phyloP scores from a whole-genome alignment of 2,888 invertebrate genomes.

The Andrena dorsata region DNA sequence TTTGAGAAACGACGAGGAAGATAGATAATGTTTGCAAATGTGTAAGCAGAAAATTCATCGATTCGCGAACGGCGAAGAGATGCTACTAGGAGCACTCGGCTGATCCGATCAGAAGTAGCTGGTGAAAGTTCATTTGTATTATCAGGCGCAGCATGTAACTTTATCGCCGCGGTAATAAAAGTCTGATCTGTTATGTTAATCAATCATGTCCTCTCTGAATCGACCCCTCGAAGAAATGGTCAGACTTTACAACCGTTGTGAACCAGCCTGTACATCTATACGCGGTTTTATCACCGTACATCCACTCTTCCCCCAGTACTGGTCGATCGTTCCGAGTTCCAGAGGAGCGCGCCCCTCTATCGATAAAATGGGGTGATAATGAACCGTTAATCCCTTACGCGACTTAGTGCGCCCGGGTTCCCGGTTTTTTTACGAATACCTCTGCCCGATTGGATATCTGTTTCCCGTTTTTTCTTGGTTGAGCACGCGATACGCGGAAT shows the following conservation, averaged over 20 bases:
- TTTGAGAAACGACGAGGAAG: too few relatives aligned
- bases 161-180: background rate
- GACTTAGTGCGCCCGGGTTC: conserved; percentile 34
- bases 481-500: background rate
- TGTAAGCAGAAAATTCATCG: too few relatives aligned
- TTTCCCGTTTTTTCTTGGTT: background rate
- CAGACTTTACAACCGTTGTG: background rate
- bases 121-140: too few relatives aligned
- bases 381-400: conserved; percentile 60
- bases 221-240: background rate
- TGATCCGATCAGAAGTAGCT: too few relatives aligned
- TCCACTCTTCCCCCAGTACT: background rate
- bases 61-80: too few relatives aligned
- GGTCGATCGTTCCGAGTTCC: conserved; percentile 43
- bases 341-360: conserved; percentile 27
- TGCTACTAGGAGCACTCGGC: too few relatives aligned
- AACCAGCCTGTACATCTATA: background rate
- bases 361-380: conserved; percentile 59
- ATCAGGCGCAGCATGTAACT: background rate
- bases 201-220: background rate
- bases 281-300: conserved; percentile 3
- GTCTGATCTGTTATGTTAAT: background rate
- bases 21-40: too few relatives aligned
- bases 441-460: conserved; percentile 1
- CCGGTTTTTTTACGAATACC: conserved; percentile 25